Evolutionary conservation across 2,113 vertebrate species (phyloP).

Genomic region (Mastomys natalensis): DNA sequence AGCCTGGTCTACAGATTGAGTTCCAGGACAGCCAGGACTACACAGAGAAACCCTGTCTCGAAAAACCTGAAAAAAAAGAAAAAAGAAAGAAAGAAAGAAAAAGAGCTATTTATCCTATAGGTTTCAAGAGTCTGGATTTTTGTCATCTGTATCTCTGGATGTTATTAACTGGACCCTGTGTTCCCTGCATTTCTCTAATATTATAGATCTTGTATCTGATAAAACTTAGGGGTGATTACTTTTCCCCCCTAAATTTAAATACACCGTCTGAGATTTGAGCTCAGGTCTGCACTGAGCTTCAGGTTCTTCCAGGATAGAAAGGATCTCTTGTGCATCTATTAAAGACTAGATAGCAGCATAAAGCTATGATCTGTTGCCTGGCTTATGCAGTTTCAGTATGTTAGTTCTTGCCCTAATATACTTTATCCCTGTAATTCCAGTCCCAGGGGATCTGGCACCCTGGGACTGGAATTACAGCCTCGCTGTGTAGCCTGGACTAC

Average conservation of each 20-base stretch:
- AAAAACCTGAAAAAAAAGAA: constrained; percentile 13
- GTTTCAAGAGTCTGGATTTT: background rate
- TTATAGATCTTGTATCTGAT: background rate
- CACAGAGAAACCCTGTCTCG: no score
- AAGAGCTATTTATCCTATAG: background rate
- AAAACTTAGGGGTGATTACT: background rate
- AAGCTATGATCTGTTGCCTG: background rate
- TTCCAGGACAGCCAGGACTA: no score
- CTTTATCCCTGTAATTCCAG: background rate
- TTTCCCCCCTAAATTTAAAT: background rate
- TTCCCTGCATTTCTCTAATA: background rate
- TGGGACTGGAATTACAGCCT: no score
- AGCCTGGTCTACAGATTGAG: no score
- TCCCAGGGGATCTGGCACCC: background rate
- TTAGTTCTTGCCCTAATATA: background rate
- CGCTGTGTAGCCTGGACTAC: background rate
- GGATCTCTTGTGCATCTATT: no score
- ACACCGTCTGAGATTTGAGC: background rate
- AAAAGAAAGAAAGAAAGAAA: constrained; percentile 4
- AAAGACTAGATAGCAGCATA: background rate
- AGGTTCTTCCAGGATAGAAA: background rate
- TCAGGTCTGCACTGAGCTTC: background rate
- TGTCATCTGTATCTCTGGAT: background rate
- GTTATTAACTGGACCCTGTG: background rate
- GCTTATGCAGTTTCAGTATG: background rate